Evolutionary conservation across 2,113 vertebrate genomes (phyloP).

Genomic region (Motacilla alba): DNA sequence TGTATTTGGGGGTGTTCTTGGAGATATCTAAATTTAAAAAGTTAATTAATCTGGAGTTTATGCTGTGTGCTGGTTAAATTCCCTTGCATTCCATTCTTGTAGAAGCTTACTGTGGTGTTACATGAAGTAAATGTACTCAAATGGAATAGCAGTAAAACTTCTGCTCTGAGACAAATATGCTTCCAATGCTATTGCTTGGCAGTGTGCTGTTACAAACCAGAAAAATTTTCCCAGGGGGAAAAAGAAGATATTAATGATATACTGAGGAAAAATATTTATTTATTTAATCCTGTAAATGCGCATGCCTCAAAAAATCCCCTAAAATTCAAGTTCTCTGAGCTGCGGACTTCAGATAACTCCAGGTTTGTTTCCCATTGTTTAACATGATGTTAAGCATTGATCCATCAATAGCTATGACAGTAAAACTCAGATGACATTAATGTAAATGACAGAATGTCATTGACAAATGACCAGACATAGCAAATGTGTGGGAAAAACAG

Average conservation of each 20-base stretch:
- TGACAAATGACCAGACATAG: background rate
- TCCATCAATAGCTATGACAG: background rate
- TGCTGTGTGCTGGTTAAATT: background rate
- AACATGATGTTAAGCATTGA: background rate
- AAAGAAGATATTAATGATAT: background rate
- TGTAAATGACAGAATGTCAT: background rate
- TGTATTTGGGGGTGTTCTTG: background rate
- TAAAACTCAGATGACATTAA: background rate
- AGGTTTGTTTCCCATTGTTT: background rate
- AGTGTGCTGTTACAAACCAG: background rate
- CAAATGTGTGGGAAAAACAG: background rate
- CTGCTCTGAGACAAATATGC: background rate
- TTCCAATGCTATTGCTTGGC: background rate
- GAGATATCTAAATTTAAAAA: background rate
- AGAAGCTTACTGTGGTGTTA: background rate
- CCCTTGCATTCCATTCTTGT: background rate
- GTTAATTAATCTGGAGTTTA: background rate
- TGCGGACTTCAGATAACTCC: background rate
- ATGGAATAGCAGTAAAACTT: background rate
- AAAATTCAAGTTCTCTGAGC: background rate
- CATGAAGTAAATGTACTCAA: background rate
- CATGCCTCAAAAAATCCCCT: background rate
- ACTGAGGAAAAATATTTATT: background rate
- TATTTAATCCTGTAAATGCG: background rate
- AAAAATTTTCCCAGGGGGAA: rapidly evolving